phyloP scores from a whole-genome alignment of 2,888 invertebrate species.

The Eulithis prunata region DNA sequence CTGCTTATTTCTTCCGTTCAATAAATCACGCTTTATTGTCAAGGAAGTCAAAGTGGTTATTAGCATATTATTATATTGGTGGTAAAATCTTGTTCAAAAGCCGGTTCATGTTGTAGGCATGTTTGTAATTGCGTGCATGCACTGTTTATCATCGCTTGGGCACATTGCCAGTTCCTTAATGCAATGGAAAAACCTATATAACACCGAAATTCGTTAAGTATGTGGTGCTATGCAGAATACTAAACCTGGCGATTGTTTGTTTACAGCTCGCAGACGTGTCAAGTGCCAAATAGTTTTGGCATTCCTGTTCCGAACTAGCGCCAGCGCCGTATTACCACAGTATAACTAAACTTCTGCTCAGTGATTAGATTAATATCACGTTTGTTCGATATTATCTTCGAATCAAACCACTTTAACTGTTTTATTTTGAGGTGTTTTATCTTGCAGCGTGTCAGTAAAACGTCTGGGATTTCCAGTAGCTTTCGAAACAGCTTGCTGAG shows the following conservation, averaged over 20 bases:
- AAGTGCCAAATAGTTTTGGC: constrained; percentile 33
- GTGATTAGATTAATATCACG: background rate
- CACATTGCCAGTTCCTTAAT: constrained; percentile 28
- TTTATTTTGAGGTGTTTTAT: background rate
- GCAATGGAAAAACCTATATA: constrained; percentile 9
- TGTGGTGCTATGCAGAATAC: constrained; percentile 8
- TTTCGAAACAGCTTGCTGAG: background rate
- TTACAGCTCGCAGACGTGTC: constrained; percentile 6
- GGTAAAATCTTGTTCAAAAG: constrained; percentile 20
- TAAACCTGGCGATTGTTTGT: constrained; percentile 11
- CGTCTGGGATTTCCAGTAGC: background rate
- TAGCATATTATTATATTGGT: constrained; percentile 18
- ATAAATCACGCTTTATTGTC: constrained; percentile 23
- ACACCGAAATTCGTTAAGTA: constrained; percentile 7
- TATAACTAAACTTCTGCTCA: background rate
- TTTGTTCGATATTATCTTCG: background rate
- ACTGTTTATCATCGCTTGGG: constrained; percentile 22
- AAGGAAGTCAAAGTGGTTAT: constrained; percentile 26
- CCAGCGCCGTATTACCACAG: background rate
- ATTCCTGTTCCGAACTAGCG: background rate
- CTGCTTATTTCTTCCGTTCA: constrained; percentile 14
- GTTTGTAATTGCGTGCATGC: constrained; percentile 15
- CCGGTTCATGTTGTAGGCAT: constrained; percentile 14
- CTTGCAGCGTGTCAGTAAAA: background rate
- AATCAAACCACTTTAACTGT: background rate